Conservation (phyloP, 2,113 vertebrate species). For the Furnarius figulus region DNA sequence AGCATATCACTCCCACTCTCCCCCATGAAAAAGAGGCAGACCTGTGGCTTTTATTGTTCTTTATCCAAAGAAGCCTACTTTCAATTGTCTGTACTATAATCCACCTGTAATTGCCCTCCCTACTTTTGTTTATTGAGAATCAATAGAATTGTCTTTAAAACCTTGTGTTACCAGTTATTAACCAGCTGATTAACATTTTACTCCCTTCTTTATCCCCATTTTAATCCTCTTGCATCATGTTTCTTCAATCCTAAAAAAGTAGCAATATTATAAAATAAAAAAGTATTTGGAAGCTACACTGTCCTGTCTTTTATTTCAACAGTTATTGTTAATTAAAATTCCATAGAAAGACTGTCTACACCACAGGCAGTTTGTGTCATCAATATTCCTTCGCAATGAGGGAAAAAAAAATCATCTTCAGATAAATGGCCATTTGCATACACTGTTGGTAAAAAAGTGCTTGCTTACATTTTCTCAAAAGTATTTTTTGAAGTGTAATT, state of each 20-base stretch:
- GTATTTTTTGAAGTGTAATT: background rate
- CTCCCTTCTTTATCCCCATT: background rate
- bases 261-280: background rate
- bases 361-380: background rate
- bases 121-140: background rate
- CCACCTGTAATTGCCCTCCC: background rate
- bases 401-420: background rate
- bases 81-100: background rate
- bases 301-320: background rate
- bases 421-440: background rate
- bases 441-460: background rate
- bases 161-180: background rate
- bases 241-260: background rate
- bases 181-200: background rate
- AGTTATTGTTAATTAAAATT: background rate
- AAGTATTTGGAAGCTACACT: background rate
- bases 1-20: background rate
- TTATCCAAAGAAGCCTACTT: background rate
- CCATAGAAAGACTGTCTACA: background rate
- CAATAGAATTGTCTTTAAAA: background rate
- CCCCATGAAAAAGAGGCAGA: background rate
- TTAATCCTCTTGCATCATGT: background rate
- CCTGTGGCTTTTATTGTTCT: background rate
- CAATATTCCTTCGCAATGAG: background rate
- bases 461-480: background rate